Evolutionary conservation across 2,113 vertebrate genomes (phyloP), one percentile per base, ranked within the genome.

Genomic region (Cervus canadensis): DNA sequence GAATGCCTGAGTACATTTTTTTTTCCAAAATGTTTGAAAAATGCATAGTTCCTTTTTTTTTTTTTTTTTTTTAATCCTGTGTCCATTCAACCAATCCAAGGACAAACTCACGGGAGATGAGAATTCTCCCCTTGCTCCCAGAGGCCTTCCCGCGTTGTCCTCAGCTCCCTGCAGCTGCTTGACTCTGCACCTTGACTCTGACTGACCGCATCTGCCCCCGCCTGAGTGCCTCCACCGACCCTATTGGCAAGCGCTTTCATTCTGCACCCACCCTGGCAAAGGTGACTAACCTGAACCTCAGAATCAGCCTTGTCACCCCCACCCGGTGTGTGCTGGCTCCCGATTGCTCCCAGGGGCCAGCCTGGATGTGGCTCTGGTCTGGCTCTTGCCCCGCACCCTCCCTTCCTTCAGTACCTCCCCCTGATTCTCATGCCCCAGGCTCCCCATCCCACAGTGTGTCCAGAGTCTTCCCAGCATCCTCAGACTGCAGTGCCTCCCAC

Each of bases 1-100:
- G 21, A 83, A 56, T 25, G 81, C 50, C 33, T 36, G 14, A 87
- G 64, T 12, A 81, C 43, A 1, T 54, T 76, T 76, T 33, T 50
- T 87, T 84, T 48, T 48, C 15, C 28, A 25, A 28, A 30, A 16
- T 54, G 62, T 82, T 82, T 95, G 57, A n/a, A 85, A 97, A 93
- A 62, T 62, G 5, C 60, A 57, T 11, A 30, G 36, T 74, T 16
- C 28, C 26, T 13, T 26, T 45, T 21, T 76, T 82, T 45, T 36
- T 26, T 85, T 89, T 64, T 26, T 85, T 89, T 64, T 50, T 6
- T 0, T 17, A 50, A 43, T 67, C 13, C 52, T 12, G 0, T 40
- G 45, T 85, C 40, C 57, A 11, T 52, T 64, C 33, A n/a, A 30
- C 79, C 28, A 28, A 7, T 19, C 25, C 3, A 28, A 25, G 25